A percentile compares a stretch with the other conserved stretches of the same genome.
Conservation (phyloP, 2,797 vertebrate species). For the Lepus townsendii region DNA sequence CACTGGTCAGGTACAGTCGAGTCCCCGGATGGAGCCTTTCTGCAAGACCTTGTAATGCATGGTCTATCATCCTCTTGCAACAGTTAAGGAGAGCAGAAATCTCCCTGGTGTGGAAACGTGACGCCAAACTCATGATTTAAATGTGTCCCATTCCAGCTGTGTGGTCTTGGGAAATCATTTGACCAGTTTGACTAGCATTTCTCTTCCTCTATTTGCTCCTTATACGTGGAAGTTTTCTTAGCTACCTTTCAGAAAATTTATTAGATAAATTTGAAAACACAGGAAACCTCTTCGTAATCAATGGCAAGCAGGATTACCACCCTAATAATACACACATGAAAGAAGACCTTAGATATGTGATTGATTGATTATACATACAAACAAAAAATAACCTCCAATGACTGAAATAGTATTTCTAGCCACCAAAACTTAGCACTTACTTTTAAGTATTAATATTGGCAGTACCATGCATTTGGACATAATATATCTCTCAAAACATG, state of each 20-base stretch:
- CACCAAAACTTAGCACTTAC: slow-evolving; percentile 40
- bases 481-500: neutral
- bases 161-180: neutral
- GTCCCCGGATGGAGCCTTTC: neutral
- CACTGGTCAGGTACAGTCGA: neutral
- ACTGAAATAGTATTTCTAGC: neutral
- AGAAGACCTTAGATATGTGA: neutral
- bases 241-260: slow-evolving; percentile 31
- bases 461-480: neutral
- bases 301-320: neutral
- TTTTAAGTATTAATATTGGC: slow-evolving; percentile 20
- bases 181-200: neutral
- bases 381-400: slow-evolving; percentile 13
- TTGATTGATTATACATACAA: neutral
- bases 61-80: neutral
- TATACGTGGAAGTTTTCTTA: neutral
- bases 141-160: neutral
- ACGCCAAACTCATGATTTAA: slow-evolving; percentile 31
- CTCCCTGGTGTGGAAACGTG: neutral
- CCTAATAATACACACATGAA: neutral
- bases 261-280: slow-evolving; percentile 13
- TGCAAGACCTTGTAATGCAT: neutral
- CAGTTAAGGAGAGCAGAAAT: slow-evolving; percentile 3
- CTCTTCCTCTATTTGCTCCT: neutral
- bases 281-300: neutral